Base-by-base conservation (phyloP, 2,888 invertebrate species). In the Drosophila mettleri region DNA sequence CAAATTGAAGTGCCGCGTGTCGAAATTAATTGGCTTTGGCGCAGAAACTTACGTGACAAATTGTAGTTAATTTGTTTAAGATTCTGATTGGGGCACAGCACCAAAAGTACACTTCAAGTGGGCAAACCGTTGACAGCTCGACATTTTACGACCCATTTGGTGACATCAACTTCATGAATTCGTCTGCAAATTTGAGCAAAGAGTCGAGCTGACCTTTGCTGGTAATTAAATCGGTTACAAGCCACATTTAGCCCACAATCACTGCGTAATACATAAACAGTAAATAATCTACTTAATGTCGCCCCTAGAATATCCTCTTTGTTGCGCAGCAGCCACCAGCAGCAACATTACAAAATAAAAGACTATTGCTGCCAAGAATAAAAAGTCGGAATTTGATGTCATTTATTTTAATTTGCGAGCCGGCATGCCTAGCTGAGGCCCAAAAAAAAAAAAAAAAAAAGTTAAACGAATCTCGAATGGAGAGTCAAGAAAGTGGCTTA, bases 351-450 rank as follows among this genome's bases (percentile, higher is more conserved):
- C 8, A 46, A 24, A 41, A 9, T 36, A 55, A 60, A 79, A 66
- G 60, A 48, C 46, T 60, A 53, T 54, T 39, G 22, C 36, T 22
- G 22, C n/a, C 14, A 3, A 9, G 27, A 54, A 82, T 76, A 76
- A 74, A 22, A 0, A n/a, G 14, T 2, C 0, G 8, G 8, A 45
- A 79, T 77, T 60, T 68, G 69, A 69, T 74, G 68, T 67, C 68
- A 81, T 84, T 84, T 77, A 75, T 84, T 86, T 83, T 84, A 83
- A 84, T 84, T 84, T 84, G 73, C 69, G 61, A 77, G 77, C 69
- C 69, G 77, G 73, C 78, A 64, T 78, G 83, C 60, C 70, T 59
- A 55, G 83, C 68, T 63, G 61, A 41, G 34, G 48, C 53, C n/a
- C n/a, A n/a, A n/a, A n/a, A n/a, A n/a, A n/a, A n/a, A n/a, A n/a